Evolutionary conservation across 92 coral and sea anemone species (phyloP), one percentile per base, ranked within the genome.

Genomic region (Desmophyllum pertusum): DNA sequence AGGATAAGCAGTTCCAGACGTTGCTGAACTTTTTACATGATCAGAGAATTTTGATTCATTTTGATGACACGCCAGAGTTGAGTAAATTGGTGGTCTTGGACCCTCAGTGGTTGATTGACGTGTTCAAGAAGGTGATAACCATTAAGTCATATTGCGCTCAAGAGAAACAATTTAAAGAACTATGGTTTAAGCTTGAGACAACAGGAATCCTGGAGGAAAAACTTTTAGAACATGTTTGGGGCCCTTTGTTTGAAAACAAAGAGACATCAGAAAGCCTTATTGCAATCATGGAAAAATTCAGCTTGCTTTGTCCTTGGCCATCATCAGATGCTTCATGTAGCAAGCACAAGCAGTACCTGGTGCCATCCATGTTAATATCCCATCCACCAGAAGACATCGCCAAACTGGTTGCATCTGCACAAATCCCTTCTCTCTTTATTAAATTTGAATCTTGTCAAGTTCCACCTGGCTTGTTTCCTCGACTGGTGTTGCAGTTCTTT

Each of bases 281-380:
- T 46, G 83, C 92, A 57, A 68, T 91, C 76, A 88, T 91, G 89
- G 92, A 88, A 86, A 83, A 87, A 68, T 83, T 88, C 65, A 84
- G 87, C 50, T 75, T 88, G 59, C 57, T 91, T 40, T 91, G 94
- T 39, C 69, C 77, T 18, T 91, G 86, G 87, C 70, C 82, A 18
- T 48, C 77, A 27, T 77, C 89, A 40, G 51, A 66, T 57, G 30
- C 86, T 35, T 57, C 89, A 10, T 13, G 18, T 29, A 14, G 55
- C 30, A 83, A 83, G 31, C 75, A 72, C 30, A 83, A 83, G 31
- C 75, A 72, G 39, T 91, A 74, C 46, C 38, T 88, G 52, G 91
- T 80, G 29, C 91, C 94, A 37, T 67, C 81, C 67, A 87, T 87
- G 93, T 63, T 81, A 19, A 82, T 46, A 84, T 88, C 88, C 15